Conservation (phyloP, 2,113 vertebrate genomes). For the Eudyptes chrysolophus region DNA sequence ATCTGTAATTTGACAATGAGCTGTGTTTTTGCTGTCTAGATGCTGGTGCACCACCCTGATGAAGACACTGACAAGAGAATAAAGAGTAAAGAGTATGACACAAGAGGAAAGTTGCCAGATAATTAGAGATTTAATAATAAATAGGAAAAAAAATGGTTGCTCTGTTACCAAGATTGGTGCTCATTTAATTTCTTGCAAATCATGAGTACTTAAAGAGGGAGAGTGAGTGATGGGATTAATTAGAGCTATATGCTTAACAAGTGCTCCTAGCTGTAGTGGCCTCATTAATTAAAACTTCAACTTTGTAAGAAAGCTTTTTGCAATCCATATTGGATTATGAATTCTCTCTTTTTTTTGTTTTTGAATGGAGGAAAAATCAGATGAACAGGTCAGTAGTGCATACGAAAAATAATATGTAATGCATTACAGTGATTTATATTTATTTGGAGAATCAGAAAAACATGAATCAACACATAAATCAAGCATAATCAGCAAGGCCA, state of each 20-base stretch:
- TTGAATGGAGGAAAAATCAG: background rate
- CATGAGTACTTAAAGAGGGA: background rate
- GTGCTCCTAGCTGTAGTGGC: background rate
- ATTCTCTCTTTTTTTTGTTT: background rate
- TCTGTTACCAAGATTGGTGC: background rate
- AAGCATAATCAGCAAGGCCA: background rate
- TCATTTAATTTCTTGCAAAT: background rate
- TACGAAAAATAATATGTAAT: background rate
- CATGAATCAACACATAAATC: background rate
- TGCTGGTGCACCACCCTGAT: background rate
- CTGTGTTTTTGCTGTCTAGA: background rate
- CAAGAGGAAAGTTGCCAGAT: background rate
- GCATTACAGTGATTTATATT: background rate
- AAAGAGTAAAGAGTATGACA: background rate
- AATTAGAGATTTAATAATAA: background rate
- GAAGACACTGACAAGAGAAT: background rate
- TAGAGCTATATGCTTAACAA: constrained; percentile 21
- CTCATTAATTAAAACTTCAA: constrained; percentile 32
- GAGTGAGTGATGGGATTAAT: constrained; percentile 27
- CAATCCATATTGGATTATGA: background rate
- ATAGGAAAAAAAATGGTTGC: background rate
- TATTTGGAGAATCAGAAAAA: background rate
- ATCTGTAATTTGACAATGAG: background rate
- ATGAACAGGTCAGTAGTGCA: background rate
- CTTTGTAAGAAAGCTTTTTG: background rate